These are phyloP conservation scores for Stenolophus ochropezus DNA, from an alignment of 2,888 invertebrate genomes.

Conservation along the genomic window DNA sequence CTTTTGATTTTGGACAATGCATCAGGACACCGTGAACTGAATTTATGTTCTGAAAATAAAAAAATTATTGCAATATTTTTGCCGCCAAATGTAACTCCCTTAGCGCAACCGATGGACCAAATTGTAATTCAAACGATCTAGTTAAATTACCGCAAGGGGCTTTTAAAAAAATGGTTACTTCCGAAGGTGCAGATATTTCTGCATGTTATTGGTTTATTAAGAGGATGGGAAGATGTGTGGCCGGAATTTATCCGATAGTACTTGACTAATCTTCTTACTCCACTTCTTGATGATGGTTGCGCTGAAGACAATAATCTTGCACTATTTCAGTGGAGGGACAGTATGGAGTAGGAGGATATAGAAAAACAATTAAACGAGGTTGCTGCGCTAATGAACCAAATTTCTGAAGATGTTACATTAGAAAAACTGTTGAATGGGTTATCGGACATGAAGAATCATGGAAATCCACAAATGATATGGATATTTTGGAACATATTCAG, in stretches of 20 bases:
- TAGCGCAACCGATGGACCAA: slow-evolving; percentile 59
- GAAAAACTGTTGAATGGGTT: neutral
- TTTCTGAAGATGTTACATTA: neutral
- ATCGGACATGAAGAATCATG: slow-evolving; percentile 13
- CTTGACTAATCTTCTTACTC: neutral
- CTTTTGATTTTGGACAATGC: slow-evolving; percentile 47
- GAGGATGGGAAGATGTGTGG: slow-evolving; percentile 4
- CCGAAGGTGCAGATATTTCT: neutral
- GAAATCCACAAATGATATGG: slow-evolving; percentile 6
- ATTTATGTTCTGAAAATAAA: slow-evolving; percentile 52
- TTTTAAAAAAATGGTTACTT: neutral
- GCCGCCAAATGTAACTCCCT: slow-evolving; percentile 58
- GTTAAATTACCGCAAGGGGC: neutral
- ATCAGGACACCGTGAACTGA: slow-evolving; percentile 50
- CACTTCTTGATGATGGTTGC: neutral
- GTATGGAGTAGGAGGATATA: neutral
- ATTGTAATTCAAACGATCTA: slow-evolving; percentile 42
- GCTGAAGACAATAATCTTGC: neutral
- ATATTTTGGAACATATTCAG: slow-evolving; percentile 4
- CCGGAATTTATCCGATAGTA: neutral
- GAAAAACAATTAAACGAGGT: neutral
- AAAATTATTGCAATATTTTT: slow-evolving; percentile 55
- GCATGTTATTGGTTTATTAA: neutral
- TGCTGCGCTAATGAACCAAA: neutral
- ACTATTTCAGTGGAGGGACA: slow-evolving; percentile 4